These are phyloP conservation scores for Chamaetylas fuelleborni DNA, from an alignment of 2,113 vertebrate species.

Conservation along the genomic window DNA sequence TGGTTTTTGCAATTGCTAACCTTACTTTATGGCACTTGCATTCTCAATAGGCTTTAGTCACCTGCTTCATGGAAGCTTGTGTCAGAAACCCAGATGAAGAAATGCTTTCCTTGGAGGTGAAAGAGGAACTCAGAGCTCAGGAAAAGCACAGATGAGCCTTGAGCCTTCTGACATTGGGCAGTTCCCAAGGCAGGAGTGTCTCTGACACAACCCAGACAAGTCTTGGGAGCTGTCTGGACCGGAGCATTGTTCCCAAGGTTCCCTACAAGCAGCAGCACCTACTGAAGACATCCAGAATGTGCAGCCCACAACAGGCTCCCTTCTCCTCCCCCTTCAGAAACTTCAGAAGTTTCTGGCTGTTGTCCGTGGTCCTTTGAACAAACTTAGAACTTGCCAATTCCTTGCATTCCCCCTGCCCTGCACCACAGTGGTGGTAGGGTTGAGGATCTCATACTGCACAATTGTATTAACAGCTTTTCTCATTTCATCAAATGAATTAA, in stretches of 20 bases:
- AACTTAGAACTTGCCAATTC: background rate
- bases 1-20: background rate
- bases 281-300: background rate
- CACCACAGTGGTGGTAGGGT: background rate
- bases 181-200: background rate
- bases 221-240: background rate
- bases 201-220: background rate
- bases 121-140: background rate
- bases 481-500: background rate
- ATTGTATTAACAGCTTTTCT: background rate
- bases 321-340: background rate
- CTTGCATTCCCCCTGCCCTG: background rate
- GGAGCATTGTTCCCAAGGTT: background rate
- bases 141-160: background rate
- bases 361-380: fast-evolving
- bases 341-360: background rate
- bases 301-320: background rate
- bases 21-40: fast-evolving
- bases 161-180: background rate
- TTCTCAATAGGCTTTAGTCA: background rate
- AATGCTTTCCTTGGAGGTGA: background rate
- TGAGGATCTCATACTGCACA: background rate
- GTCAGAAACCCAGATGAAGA: background rate
- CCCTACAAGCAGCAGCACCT: background rate
- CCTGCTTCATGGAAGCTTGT: background rate